A percentile compares a stretch with the other conserved stretches of the same genome.
Evolutionary conservation across 2,797 vertebrate genomes (phyloP).

Genomic region (Parotocinclus haroldoi): DNA sequence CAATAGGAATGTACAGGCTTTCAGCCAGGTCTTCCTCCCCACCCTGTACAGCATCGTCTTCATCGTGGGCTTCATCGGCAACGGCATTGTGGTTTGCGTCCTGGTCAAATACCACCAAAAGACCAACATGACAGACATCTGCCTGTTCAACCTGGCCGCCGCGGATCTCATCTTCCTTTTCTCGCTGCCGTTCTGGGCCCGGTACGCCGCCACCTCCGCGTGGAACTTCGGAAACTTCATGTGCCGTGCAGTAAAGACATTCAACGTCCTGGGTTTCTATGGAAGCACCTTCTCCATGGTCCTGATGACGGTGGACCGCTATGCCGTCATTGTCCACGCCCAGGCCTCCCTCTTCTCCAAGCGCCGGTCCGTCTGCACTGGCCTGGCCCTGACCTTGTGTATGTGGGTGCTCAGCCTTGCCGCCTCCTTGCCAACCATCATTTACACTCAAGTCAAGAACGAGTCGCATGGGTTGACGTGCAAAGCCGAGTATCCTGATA

Average conservation of each 20-base stretch:
- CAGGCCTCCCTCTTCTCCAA: conserved; percentile 47
- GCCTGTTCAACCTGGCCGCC: conserved; percentile 82
- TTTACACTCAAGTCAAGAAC: conserved; percentile 58
- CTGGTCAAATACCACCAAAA: conserved; percentile 75
- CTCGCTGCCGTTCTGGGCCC: conserved; percentile 79
- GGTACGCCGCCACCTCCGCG: conserved; percentile 50
- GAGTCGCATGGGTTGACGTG: conserved; percentile 38
- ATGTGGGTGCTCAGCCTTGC: conserved; percentile 72
- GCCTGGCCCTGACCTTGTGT: conserved; percentile 44
- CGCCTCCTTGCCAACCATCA: conserved; percentile 62
- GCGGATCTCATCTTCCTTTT: conserved; percentile 83
- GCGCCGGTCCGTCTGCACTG: conserved; percentile 60
- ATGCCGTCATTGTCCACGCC: conserved; percentile 71
- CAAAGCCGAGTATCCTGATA: conserved; percentile 12
- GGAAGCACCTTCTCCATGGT: conserved; percentile 81
- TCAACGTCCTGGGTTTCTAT: conserved; percentile 73
- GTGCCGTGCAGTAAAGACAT: conserved; percentile 70
- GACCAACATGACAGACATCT: conserved; percentile 82
- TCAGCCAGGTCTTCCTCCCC: conserved; percentile 68
- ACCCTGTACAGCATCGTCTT: conserved; percentile 74
- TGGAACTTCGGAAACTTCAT: conserved; percentile 78
- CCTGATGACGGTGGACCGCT: conserved; percentile 82
- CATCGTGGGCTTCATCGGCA: conserved; percentile 78
- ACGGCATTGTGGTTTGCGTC: conserved; percentile 77
- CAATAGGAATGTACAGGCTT: conserved; percentile 48